Conservation (phyloP, 2,797 vertebrate species). For the Squalus acanthias region DNA sequence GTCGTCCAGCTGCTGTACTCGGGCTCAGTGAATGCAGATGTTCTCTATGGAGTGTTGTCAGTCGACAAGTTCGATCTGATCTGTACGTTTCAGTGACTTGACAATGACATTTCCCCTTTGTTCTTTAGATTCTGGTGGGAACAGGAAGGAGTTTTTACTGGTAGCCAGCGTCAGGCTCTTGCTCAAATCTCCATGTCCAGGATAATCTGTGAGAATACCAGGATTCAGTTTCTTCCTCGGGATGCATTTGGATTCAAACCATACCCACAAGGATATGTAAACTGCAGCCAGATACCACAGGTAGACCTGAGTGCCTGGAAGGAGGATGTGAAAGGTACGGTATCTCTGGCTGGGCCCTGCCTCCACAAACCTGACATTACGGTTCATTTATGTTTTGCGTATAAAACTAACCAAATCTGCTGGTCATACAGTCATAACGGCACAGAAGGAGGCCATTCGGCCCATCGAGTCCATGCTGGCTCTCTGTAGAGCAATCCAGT, state of each 20-base stretch:
- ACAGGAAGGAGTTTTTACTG: slow-evolving; percentile 67
- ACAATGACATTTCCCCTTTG: slow-evolving; percentile 37
- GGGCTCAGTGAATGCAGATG: neutral
- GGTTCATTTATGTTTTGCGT: neutral
- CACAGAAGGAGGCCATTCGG: too few relatives aligned
- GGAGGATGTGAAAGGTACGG: slow-evolving; percentile 36
- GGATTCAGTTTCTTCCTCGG: slow-evolving; percentile 57
- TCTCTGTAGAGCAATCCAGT: too few relatives aligned
- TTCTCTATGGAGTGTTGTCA: neutral
- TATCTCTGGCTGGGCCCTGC: neutral
- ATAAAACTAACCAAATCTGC: neutral
- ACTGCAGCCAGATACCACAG: slow-evolving; percentile 51
- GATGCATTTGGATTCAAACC: slow-evolving; percentile 56
- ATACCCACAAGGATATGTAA: slow-evolving; percentile 47
- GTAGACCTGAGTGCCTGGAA: slow-evolving; percentile 66
- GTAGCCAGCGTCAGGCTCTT: slow-evolving; percentile 56
- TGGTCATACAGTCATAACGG: neutral
- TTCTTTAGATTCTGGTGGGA: slow-evolving; percentile 78
- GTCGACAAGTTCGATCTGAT: neutral
- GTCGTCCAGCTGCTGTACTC: neutral
- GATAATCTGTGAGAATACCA: slow-evolving; percentile 80
- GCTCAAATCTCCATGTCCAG: slow-evolving; percentile 51
- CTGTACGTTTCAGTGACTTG: neutral
- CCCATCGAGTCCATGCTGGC: too few relatives aligned
- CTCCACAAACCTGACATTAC: neutral